Evolutionary conservation across 2,113 vertebrate genomes (phyloP).

Genomic region (Galeopterus variegatus): DNA sequence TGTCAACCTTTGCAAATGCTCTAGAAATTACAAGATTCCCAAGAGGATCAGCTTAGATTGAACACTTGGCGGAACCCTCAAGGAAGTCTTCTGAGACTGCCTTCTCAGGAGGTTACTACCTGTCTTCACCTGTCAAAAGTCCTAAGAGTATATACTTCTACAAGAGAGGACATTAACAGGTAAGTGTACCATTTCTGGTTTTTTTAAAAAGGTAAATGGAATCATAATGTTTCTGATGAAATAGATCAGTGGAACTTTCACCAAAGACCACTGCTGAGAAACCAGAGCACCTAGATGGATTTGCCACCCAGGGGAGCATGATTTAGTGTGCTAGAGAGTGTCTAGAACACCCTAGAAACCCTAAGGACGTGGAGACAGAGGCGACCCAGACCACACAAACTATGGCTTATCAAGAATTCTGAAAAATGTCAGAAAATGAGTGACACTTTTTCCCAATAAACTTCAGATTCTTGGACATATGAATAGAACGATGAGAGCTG

Average conservation of each 20-base stretch:
- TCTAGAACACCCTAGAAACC: not conserved
- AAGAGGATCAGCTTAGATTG: not conserved
- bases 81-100: not conserved
- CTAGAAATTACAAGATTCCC: constrained; percentile 2
- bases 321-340: not conserved
- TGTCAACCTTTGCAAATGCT: not conserved
- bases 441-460: not conserved
- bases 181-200: not conserved
- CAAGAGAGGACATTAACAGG: not conserved
- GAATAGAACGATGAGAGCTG: not conserved
- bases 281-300: not conserved
- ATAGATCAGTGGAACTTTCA: not conserved
- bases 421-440: not conserved
- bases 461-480: not conserved
- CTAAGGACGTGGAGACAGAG: not conserved
- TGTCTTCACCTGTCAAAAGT: not conserved
- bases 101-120: not conserved
- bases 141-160: not conserved
- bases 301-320: not conserved
- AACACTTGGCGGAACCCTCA: not conserved
- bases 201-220: not conserved
- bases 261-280: not conserved
- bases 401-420: not conserved
- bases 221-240: not conserved
- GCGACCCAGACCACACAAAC: not conserved